A percentile compares a stretch with the other conserved stretches of the same genome.
phyloP scores from a whole-genome alignment of 2,888 invertebrate genomes.

The Tipula unca region DNA sequence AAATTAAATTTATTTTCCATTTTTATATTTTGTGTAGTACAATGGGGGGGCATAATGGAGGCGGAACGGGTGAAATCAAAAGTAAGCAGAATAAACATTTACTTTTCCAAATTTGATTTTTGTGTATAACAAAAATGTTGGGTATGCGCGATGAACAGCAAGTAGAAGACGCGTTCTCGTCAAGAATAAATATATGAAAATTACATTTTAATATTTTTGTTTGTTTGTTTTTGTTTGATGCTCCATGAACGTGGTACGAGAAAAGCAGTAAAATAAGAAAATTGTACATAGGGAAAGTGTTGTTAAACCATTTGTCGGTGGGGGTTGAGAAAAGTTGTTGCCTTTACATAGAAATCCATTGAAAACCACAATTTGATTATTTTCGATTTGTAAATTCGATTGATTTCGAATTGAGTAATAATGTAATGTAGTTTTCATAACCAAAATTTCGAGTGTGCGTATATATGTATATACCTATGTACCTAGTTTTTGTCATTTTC shows the following conservation, averaged over 20 bases:
- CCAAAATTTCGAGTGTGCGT: not conserved
- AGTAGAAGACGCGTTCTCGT: not conserved
- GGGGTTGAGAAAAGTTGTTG: not conserved
- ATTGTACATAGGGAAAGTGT: not conserved
- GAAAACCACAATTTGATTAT: not conserved
- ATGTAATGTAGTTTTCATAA: not conserved
- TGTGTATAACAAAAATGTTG: not conserved
- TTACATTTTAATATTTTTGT: not conserved
- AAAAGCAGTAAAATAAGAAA: not conserved
- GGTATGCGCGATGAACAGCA: not conserved
- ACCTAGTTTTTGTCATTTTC: not conserved
- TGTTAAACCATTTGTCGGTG: not conserved
- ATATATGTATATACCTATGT: not conserved
- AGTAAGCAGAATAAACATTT: not conserved
- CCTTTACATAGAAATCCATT: not conserved
- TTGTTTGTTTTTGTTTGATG: not conserved
- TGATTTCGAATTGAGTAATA: not conserved
- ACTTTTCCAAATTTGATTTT: not conserved
- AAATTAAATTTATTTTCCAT: not conserved
- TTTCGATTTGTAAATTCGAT: not conserved
- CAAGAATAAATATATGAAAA: not conserved
- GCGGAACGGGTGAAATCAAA: not conserved
- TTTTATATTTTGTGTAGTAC: not conserved
- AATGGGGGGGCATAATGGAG: no score
- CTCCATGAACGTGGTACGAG: not conserved